Evolutionary conservation across 2,888 invertebrate species (phyloP).

Genomic region (Ischnus inquisitorius): DNA sequence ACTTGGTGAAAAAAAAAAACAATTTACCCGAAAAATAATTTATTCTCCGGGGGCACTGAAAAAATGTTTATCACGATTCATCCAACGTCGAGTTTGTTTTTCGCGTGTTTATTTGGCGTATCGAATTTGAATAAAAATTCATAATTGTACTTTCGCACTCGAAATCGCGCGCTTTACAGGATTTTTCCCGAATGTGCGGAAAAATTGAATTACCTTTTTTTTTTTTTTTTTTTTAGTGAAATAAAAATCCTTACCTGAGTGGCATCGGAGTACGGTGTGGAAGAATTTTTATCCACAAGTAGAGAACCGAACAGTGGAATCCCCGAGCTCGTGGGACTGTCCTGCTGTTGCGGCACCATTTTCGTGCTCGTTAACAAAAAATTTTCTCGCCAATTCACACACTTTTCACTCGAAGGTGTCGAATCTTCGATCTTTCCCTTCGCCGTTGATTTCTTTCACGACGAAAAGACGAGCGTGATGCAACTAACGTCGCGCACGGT

Average conservation of each 20-base stretch:
- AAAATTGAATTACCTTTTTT: background rate
- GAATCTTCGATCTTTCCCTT: conserved; percentile 6
- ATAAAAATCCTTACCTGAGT: conserved; percentile 92
- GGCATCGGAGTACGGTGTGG: conserved; percentile 99
- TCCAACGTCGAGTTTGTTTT: too few species aligned
- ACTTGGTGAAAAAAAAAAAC: background rate
- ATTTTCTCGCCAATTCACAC: conserved; percentile 72
- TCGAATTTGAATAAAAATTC: too few species aligned
- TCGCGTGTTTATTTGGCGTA: too few species aligned
- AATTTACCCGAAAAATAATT: background rate
- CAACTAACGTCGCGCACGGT: conserved; percentile 4
- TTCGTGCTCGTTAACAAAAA: conserved; percentile 75
- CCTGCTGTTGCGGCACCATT: conserved; percentile 92
- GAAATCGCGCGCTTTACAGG: too few species aligned
- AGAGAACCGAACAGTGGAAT: conserved; percentile 95
- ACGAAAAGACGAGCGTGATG: background rate
- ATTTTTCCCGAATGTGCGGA: background rate
- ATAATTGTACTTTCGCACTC: too few species aligned
- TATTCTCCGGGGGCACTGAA: background rate
- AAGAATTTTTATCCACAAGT: conserved; percentile 95
- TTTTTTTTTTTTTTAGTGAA: background rate
- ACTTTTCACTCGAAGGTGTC: background rate
- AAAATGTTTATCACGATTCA: background rate
- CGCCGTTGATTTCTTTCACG: background rate
- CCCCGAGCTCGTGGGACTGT: conserved; percentile 88